phyloP scores from a whole-genome alignment of 1,140 invertebrate species.

The Macrobrachium nipponense region DNA sequence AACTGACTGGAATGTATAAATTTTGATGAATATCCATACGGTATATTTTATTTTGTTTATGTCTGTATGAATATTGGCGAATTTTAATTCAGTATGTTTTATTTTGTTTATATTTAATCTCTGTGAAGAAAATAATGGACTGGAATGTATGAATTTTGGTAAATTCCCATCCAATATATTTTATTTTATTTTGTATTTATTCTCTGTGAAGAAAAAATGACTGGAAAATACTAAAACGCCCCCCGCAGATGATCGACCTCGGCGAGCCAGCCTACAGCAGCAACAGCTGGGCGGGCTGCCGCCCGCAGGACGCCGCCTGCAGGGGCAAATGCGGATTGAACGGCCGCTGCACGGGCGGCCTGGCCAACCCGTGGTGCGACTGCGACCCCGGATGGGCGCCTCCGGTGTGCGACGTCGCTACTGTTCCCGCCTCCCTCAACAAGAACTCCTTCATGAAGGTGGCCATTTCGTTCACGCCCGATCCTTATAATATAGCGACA shows the following conservation, averaged over 20 bases:
- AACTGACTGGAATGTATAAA: too few relatives aligned
- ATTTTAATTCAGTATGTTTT: too few relatives aligned
- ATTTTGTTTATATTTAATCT: too few relatives aligned
- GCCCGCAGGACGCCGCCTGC: constrained; percentile 28
- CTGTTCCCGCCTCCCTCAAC: constrained; percentile 14
- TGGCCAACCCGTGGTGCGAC: constrained; percentile 21
- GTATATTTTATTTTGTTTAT: too few relatives aligned
- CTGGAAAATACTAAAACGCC: constrained; percentile 9
- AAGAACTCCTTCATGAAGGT: constrained; percentile 35
- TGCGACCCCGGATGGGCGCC: constrained; percentile 46
- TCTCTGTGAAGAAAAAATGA: not conserved
- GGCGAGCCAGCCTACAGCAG: constrained; percentile 47
- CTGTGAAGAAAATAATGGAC: too few relatives aligned
- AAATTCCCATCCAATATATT: too few relatives aligned
- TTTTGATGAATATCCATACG: too few relatives aligned
- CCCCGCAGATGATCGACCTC: constrained; percentile 44
- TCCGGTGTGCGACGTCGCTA: constrained; percentile 11
- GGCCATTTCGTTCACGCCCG: constrained; percentile 31
- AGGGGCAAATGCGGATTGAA: constrained; percentile 22
- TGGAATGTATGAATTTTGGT: too few relatives aligned
- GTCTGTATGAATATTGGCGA: too few relatives aligned
- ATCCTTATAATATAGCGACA: not conserved
- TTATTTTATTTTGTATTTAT: not conserved
- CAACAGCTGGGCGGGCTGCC: constrained; percentile 17
- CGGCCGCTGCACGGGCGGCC: constrained; percentile 37